Evolutionary conservation across 2,888 invertebrate genomes (phyloP).

Genomic region (Magallana nippona): DNA sequence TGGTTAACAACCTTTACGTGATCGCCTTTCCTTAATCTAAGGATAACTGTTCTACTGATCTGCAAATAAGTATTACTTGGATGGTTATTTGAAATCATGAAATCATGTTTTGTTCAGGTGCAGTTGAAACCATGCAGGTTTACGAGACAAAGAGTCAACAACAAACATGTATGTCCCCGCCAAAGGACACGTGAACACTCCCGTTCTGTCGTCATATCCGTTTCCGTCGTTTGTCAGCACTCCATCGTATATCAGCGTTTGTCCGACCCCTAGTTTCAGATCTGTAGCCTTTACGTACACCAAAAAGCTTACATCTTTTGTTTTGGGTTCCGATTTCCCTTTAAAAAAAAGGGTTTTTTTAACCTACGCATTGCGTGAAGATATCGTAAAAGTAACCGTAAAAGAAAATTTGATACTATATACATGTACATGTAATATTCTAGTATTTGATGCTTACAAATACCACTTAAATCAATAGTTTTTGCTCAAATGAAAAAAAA

Average conservation of each 20-base stretch:
- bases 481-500: too few species aligned
- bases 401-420: too few species aligned
- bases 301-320: not conserved
- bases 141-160: not conserved
- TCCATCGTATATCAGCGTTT: not conserved
- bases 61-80: not conserved
- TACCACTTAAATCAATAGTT: too few species aligned
- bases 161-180: constrained; percentile 1
- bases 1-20: not conserved
- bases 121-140: not conserved
- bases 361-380: too few species aligned
- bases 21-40: not conserved
- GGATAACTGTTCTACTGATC: not conserved
- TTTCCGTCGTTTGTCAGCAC: not conserved
- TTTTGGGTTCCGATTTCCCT: too few species aligned
- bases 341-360: too few species aligned
- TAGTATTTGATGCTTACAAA: too few species aligned
- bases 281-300: not conserved
- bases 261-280: not conserved
- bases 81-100: not conserved
- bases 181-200: not conserved
- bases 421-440: too few species aligned
- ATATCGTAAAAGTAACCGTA: too few species aligned
- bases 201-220: constrained; percentile 9
- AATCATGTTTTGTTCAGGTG: not conserved